A percentile compares a stretch with the other conserved stretches of the same genome.
phyloP scores from a whole-genome alignment of 30 jellyfish, hydroid and myxozoan species.

The Aurelia aurita complex sp. Pacific region DNA sequence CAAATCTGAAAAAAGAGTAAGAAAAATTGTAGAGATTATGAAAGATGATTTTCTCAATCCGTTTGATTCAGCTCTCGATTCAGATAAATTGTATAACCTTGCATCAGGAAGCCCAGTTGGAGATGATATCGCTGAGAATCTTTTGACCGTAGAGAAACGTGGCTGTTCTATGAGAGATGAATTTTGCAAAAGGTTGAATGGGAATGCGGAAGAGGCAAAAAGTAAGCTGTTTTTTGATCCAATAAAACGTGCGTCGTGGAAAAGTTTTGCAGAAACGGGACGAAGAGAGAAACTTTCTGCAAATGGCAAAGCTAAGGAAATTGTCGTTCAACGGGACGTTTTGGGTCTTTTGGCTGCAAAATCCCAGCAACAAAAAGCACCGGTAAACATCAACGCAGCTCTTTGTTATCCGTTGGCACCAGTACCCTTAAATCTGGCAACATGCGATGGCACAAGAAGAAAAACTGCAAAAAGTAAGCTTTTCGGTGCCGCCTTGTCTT shows the following conservation, averaged over 20 bases:
- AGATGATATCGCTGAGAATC: slow-evolving; percentile 43
- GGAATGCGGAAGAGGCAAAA: not conserved
- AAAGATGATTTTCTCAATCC: slow-evolving; percentile 39
- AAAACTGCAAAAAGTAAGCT: no score
- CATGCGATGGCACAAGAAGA: no score
- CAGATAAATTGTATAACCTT: slow-evolving; percentile 29
- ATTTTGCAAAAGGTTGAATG: slow-evolving; percentile 23
- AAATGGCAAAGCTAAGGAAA: no score
- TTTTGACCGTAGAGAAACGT: slow-evolving; percentile 38
- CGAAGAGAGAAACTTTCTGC: not conserved
- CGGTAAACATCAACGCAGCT: no score
- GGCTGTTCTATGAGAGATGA: slow-evolving; percentile 32
- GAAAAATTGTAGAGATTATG: not conserved
- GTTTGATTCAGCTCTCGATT: slow-evolving; percentile 29
- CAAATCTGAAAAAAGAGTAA: not conserved
- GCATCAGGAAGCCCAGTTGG: slow-evolving; percentile 67
- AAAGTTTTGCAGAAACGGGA: slow-evolving; percentile 26
- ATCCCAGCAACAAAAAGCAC: no score
- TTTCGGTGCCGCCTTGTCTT: no score
- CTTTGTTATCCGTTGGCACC: no score
- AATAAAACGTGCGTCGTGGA: slow-evolving; percentile 28
- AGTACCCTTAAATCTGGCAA: no score
- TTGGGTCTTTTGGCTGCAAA: no score
- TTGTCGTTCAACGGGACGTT: no score
- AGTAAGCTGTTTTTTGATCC: not conserved